Conservation (phyloP, 1,140 invertebrate genomes). For the Schmidtea mediterranea region DNA sequence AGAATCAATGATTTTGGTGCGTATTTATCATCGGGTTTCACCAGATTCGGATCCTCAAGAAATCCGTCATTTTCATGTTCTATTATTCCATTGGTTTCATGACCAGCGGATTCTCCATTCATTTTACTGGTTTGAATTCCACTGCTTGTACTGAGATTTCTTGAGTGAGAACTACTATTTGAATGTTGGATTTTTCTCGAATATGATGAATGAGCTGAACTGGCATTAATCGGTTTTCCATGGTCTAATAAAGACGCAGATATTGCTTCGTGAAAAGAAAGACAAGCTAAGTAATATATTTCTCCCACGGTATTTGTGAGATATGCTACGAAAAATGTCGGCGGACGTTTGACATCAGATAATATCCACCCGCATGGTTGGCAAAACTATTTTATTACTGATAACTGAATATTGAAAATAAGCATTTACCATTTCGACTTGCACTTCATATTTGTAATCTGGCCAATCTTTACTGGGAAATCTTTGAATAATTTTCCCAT, state of each 20-base stretch:
- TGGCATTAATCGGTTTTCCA: neutral
- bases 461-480: conserved; percentile 86
- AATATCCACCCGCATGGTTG: conserved; percentile 73
- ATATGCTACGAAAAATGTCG: conserved; percentile 78
- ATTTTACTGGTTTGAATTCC: neutral
- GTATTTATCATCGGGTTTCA: conserved; percentile 64
- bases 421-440: conserved; percentile 62
- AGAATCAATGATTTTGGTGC: conserved; percentile 85
- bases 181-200: neutral
- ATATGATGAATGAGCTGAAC: neutral
- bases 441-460: conserved; percentile 67
- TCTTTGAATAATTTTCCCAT: conserved; percentile 66
- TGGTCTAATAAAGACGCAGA: neutral
- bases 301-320: conserved; percentile 83
- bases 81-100: neutral
- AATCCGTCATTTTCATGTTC: neutral
- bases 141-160: neutral
- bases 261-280: conserved; percentile 57
- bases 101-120: neutral
- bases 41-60: conserved; percentile 19
- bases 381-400: too few species aligned
- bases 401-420: too few species aligned
- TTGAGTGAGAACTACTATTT: neutral
- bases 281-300: conserved; percentile 74
- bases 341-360: conserved; percentile 60